Conservation (phyloP, 2,888 invertebrate genomes). For the Calameuta pallipes region DNA sequence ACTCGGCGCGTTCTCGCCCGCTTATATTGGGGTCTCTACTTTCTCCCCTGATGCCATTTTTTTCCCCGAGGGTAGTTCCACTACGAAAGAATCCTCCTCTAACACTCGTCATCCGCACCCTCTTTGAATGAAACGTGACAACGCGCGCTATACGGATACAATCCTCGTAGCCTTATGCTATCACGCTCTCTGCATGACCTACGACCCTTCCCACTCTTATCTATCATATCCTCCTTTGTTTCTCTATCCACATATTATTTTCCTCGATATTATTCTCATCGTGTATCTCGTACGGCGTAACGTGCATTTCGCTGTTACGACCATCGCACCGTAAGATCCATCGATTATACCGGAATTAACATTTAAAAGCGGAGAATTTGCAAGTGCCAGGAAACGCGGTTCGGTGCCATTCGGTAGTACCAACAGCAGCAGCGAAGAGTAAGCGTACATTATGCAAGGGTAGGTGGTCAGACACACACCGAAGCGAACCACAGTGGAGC, state of each 20-base stretch:
- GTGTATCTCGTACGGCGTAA: no score
- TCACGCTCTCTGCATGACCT: no score
- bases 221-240: no score
- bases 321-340: constrained; percentile 16
- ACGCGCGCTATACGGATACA: neutral
- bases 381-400: constrained; percentile 42
- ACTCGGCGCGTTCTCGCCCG: constrained; percentile 22
- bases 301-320: no score
- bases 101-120: neutral
- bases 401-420: constrained; percentile 21
- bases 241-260: no score
- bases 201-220: no score
- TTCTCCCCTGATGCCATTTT: constrained; percentile 11
- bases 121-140: constrained; percentile 1
- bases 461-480: no score
- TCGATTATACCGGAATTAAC: constrained; percentile 50
- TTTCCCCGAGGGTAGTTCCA: neutral
- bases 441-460: constrained; percentile 18
- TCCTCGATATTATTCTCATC: no score
- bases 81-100: neutral
- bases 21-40: constrained; percentile 21
- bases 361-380: constrained; percentile 53
- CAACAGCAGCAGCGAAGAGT: constrained; percentile 27
- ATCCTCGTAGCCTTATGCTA: no score
- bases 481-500: no score